Evolutionary conservation across 2,113 vertebrate genomes (phyloP).

Genomic region (Clarias gariepinus): DNA sequence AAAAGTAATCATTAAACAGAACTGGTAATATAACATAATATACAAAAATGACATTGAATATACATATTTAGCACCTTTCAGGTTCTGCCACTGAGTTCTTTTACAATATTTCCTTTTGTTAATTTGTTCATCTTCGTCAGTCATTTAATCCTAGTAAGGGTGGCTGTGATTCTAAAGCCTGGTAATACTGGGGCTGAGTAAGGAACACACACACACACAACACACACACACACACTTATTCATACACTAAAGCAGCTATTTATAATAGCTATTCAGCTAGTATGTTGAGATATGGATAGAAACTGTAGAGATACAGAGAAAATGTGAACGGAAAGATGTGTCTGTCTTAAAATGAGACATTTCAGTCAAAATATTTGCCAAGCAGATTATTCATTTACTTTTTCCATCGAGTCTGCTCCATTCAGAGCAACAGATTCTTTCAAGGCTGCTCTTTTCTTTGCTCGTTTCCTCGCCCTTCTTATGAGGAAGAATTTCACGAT

Average conservation of each 20-base stretch:
- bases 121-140: neutral
- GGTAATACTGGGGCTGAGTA: neutral
- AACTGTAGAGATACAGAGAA: neutral
- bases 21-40: neutral
- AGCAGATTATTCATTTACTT: slow-evolving; percentile 57
- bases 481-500: slow-evolving; percentile 64
- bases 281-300: neutral
- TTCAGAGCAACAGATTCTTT: slow-evolving; percentile 47
- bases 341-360: neutral
- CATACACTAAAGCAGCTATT: neutral
- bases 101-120: neutral
- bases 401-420: slow-evolving; percentile 48
- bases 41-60: neutral
- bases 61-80: neutral
- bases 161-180: neutral
- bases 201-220: neutral
- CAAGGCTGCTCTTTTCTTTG: slow-evolving; percentile 37
- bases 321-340: neutral
- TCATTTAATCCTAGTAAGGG: neutral
- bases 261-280: neutral
- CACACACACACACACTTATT: neutral
- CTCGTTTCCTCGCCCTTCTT: slow-evolving; percentile 46
- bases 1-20: neutral
- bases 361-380: slow-evolving; percentile 23
- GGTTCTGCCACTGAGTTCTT: neutral